phyloP scores from a whole-genome alignment of 2,113 vertebrate species.

The Daphoenositta chrysoptera region DNA sequence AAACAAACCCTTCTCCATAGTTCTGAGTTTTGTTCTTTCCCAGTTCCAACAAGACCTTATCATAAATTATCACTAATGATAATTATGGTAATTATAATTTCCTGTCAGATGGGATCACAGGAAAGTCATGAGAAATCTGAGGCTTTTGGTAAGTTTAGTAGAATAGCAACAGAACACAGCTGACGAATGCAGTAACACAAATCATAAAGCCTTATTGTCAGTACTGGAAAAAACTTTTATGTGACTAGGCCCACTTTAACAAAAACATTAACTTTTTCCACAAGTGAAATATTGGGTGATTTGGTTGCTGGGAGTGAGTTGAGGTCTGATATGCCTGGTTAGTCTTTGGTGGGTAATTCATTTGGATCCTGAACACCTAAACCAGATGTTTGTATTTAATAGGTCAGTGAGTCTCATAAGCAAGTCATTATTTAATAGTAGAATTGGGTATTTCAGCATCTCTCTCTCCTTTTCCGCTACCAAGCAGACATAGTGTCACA shows the following conservation, averaged over 20 bases:
- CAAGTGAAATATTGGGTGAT: conserved; percentile 46
- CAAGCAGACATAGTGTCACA: conserved; percentile 67
- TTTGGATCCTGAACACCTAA: conserved; percentile 51
- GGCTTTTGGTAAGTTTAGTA: not conserved
- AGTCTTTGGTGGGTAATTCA: conserved; percentile 60
- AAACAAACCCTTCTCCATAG: not conserved
- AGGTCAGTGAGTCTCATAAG: conserved; percentile 59
- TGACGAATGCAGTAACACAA: not conserved
- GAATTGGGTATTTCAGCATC: conserved; percentile 55
- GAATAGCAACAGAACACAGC: not conserved
- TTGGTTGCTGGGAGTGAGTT: not conserved
- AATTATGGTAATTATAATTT: not conserved
- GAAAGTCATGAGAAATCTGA: not conserved
- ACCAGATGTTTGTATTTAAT: conserved; percentile 67
- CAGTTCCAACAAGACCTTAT: not conserved
- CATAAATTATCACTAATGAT: not conserved
- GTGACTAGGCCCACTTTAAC: not conserved
- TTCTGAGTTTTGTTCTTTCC: not conserved
- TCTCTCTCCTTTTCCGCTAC: conserved; percentile 39
- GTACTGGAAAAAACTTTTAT: conserved; percentile 15
- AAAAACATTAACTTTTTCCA: conserved; percentile 43
- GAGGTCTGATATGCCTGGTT: conserved; percentile 30
- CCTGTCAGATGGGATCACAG: not conserved
- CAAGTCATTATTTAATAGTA: conserved; percentile 62
- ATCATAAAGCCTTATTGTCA: conserved; percentile 35